Evolutionary conservation across 2,888 invertebrate species (phyloP), one percentile per base, ranked within the genome.

Genomic region (Thalpophila matura): DNA sequence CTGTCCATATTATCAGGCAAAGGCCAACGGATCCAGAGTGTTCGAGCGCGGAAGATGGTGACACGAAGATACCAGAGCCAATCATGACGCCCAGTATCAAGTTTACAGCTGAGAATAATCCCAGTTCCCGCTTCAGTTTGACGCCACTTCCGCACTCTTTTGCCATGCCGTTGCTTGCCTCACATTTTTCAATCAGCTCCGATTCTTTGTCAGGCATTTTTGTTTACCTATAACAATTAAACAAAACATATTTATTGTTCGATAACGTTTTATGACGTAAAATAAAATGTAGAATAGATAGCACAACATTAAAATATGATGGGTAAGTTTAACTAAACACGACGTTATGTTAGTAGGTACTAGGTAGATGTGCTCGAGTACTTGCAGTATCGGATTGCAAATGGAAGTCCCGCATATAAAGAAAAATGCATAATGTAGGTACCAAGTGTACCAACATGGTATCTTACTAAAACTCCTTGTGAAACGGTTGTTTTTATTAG

Each of bases 61-160:
- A 97, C 5, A 98, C 96, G 85, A 98, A 98, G 67, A 98, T 98
- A 53, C 98, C 98, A 7, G 98, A 98, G 40, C 98, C 98, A 73
- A 98, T 98, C 98, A 98, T 98, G 4, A 98, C 98, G 51, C 98
- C 97, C 10, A 98, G 96, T 73, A 98, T 98, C 74, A 98, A 95
- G 84, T 97, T 97, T 27, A 97, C 96, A 5, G 98, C 98, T 47
- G 98, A 97, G 84, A 97, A 96, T 1, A 98, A 95, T 1, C 98
- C 98, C 47, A 98, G 92, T 86, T 97, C 97, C 75, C 97, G 93
- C 88, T 97, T 97, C 71, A 98, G 95, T 77, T 96, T 96, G 10
- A 97, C 95, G n/a, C 89, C 89, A 64, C 90, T 91, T 16, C 89
- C 91, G 33, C 81, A 77, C 1, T 74, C 76, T 51, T 81, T 84